phyloP scores from a whole-genome alignment of 2,888 invertebrate genomes.

The Biston betularia region DNA sequence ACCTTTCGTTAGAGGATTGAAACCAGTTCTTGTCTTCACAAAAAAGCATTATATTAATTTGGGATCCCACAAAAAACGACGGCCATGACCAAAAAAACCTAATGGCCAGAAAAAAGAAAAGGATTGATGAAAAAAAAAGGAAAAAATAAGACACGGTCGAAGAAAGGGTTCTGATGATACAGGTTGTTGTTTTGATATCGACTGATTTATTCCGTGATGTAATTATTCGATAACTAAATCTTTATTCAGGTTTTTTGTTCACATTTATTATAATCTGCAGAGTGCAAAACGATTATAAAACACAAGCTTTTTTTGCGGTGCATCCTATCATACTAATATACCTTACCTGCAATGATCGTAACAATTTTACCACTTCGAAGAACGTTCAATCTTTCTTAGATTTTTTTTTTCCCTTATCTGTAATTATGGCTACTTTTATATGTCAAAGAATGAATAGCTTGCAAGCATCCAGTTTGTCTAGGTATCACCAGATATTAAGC shows the following conservation, averaged over 20 bases:
- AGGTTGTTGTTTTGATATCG: conserved; percentile 62
- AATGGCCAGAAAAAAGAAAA: conserved; percentile 81
- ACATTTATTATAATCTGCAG: neutral
- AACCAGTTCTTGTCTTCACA: conserved; percentile 77
- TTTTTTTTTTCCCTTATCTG: too few relatives aligned
- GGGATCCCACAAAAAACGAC: conserved; percentile 84
- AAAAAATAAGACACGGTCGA: conserved; percentile 59
- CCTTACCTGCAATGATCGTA: neutral
- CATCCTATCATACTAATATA: neutral
- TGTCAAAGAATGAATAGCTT: too few relatives aligned
- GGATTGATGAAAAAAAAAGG: conserved; percentile 66
- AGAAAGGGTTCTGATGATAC: conserved; percentile 77
- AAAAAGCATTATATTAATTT: conserved; percentile 84
- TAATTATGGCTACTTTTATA: too few relatives aligned
- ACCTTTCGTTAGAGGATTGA: conserved; percentile 70
- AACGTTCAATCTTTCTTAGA: too few relatives aligned
- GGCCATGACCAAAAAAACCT: conserved; percentile 79
- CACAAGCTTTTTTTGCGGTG: neutral
- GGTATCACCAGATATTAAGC: too few relatives aligned
- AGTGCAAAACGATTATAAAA: neutral
- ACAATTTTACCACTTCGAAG: too few relatives aligned
- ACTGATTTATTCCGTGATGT: conserved; percentile 40
- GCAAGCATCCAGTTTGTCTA: too few relatives aligned
- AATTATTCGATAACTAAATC: conserved; percentile 30
- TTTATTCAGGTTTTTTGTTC: neutral